A percentile compares a stretch with the other conserved stretches of the same genome.
phyloP scores from a whole-genome alignment of 2,797 vertebrate genomes.

The Betta splendens region DNA sequence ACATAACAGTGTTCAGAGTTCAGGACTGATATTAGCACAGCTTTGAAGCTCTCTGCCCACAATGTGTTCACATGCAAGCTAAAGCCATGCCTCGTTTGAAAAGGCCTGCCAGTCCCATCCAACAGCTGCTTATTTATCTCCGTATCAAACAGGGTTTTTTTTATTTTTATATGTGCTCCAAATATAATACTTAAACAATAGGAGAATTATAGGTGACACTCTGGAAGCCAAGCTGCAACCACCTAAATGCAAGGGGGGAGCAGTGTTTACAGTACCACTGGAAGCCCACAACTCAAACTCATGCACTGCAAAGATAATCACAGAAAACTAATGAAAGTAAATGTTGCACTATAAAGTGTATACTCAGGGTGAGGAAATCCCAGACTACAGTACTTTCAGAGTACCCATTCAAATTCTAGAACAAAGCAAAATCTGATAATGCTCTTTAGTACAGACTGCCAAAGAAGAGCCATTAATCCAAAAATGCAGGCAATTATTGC shows the following conservation, averaged over 20 bases:
- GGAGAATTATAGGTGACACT: conserved; percentile 13
- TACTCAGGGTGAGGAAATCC: conserved; percentile 25
- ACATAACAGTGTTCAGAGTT: conserved; percentile 56
- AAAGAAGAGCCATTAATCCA: no score
- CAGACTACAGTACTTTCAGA: conserved; percentile 27
- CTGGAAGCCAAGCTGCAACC: conserved; percentile 23
- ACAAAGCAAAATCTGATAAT: conserved; percentile 28
- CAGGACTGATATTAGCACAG: conserved; percentile 57
- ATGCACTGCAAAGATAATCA: conserved; percentile 50
- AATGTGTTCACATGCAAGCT: conserved; percentile 63
- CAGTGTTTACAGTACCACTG: conserved; percentile 15
- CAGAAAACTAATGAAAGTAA: conserved; percentile 22
- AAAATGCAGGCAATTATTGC: background rate
- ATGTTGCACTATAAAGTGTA: conserved; percentile 23
- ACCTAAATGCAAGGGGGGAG: conserved; percentile 14
- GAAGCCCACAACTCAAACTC: conserved; percentile 44
- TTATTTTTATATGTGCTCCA: conserved; percentile 20
- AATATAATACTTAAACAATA: conserved; percentile 19
- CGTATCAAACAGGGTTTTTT: conserved; percentile 20
- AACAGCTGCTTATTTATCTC: conserved; percentile 28
- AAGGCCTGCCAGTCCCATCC: conserved; percentile 39
- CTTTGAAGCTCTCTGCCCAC: conserved; percentile 37
- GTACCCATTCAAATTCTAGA: conserved; percentile 40
- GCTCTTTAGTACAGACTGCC: conserved; percentile 21
- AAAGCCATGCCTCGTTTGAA: conserved; percentile 68